A percentile compares a stretch with the other conserved stretches of the same genome.
Conservation (phyloP, 2,113 vertebrate genomes). For the Hippocampus guttulatus region DNA sequence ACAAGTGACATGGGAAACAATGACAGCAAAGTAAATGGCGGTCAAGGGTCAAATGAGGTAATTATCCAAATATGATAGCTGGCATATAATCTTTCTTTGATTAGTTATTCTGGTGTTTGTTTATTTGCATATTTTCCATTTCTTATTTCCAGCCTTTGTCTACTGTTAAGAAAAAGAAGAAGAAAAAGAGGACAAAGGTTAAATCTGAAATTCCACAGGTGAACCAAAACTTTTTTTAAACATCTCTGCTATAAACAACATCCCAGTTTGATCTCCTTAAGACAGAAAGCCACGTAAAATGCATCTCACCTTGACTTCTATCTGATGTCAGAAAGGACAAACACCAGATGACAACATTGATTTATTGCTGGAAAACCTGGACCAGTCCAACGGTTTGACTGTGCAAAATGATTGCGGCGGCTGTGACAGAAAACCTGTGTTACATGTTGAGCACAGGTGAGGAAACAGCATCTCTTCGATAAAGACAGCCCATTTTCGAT, state of each 20-base stretch:
- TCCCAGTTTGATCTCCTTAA: background rate
- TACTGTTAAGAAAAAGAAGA: slow-evolving; percentile 82
- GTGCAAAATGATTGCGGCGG: slow-evolving; percentile 64
- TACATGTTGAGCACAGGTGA: slow-evolving; percentile 93
- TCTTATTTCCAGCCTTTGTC: slow-evolving; percentile 37
- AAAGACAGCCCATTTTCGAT: background rate
- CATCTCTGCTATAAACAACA: background rate
- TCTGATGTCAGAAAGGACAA: slow-evolving; percentile 59
- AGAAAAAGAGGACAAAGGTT: slow-evolving; percentile 85
- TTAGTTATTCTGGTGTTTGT: too few species aligned
- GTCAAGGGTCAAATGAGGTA: slow-evolving; percentile 23
- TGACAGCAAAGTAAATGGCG: slow-evolving; percentile 10
- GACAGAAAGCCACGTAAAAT: background rate
- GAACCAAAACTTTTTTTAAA: background rate
- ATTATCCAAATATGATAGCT: slow-evolving; percentile 4
- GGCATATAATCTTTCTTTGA: background rate
- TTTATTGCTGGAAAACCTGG: slow-evolving; percentile 80
- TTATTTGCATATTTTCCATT: background rate
- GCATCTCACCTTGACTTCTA: background rate
- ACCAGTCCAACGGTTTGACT: slow-evolving; percentile 69
- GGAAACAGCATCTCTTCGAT: slow-evolving; percentile 2
- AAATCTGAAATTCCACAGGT: slow-evolving; percentile 65
- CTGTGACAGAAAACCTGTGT: slow-evolving; percentile 70
- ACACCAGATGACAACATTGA: slow-evolving; percentile 79
- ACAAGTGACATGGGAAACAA: slow-evolving; percentile 14